phyloP scores from a whole-genome alignment of 2,113 vertebrate genomes.

The Anas platyrhynchos region DNA sequence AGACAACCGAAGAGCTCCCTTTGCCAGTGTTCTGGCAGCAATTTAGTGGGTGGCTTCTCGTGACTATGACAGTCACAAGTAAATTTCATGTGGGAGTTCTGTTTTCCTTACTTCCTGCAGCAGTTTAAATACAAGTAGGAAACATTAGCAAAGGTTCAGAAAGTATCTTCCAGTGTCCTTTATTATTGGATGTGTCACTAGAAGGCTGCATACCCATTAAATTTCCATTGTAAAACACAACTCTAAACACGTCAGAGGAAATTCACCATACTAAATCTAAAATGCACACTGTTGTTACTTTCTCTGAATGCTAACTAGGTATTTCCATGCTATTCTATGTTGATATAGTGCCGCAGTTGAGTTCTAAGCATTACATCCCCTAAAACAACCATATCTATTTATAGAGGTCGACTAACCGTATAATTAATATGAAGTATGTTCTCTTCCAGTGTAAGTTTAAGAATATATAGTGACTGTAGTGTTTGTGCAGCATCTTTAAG shows the following conservation, averaged over 20 bases:
- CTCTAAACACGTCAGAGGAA: background rate
- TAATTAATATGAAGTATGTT: background rate
- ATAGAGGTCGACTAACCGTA: background rate
- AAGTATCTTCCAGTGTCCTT: background rate
- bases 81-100: conserved; percentile 16
- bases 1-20: conserved; percentile 30
- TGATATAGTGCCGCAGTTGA: background rate
- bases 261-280: background rate
- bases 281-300: background rate
- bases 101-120: background rate
- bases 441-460: background rate
- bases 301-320: background rate
- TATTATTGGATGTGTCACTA: background rate
- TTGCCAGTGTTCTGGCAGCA: conserved; percentile 10
- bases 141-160: background rate
- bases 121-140: background rate
- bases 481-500: background rate
- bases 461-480: background rate
- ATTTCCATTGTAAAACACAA: background rate
- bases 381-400: background rate
- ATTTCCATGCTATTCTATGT: background rate
- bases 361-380: background rate
- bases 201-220: background rate
- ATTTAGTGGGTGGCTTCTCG: conserved; percentile 40
- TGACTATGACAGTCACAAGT: conserved; percentile 15